phyloP scores from a whole-genome alignment of 2,113 vertebrate species.

The Lampris incognitus region DNA sequence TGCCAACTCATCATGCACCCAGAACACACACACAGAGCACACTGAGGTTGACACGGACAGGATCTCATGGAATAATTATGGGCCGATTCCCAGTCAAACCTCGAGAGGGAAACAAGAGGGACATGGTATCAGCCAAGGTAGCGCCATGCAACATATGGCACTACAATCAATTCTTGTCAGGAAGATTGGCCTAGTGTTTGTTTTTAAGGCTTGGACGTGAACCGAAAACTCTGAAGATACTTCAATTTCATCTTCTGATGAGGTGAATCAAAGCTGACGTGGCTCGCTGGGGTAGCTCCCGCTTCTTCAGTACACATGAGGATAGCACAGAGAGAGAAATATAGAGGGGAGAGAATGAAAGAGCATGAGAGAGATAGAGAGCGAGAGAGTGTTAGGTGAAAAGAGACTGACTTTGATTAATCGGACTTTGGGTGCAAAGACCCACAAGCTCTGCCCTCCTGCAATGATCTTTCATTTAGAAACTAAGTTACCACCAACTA shows the following conservation, averaged over 20 bases:
- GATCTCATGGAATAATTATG: conserved; percentile 64
- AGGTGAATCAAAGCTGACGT: conserved; percentile 1
- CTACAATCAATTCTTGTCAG: conserved; percentile 26
- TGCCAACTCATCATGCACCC: conserved; percentile 42
- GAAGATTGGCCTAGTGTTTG: conserved; percentile 6
- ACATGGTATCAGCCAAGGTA: conserved; percentile 40
- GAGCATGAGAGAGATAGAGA: not conserved
- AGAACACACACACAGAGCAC: conserved; percentile 47
- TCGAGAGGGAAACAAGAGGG: conserved; percentile 31
- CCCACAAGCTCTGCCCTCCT: conserved; percentile 9
- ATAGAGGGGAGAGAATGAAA: not conserved
- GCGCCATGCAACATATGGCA: conserved; percentile 40
- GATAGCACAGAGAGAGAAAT: not conserved
- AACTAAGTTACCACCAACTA: conserved; percentile 4
- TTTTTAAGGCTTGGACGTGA: conserved; percentile 12
- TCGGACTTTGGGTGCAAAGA: conserved; percentile 1
- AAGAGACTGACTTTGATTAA: conserved; percentile 21
- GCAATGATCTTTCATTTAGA: conserved; percentile 29
- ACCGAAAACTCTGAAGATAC: not conserved
- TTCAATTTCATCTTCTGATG: conserved; percentile 12
- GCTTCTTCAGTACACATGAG: not conserved
- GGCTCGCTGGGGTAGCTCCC: not conserved
- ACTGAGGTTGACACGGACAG: conserved; percentile 54
- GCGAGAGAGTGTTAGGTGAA: conserved; percentile 12
- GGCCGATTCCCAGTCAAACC: conserved; percentile 41